Conservation (phyloP, 1,140 invertebrate species). For the Platyscapa corneri region DNA sequence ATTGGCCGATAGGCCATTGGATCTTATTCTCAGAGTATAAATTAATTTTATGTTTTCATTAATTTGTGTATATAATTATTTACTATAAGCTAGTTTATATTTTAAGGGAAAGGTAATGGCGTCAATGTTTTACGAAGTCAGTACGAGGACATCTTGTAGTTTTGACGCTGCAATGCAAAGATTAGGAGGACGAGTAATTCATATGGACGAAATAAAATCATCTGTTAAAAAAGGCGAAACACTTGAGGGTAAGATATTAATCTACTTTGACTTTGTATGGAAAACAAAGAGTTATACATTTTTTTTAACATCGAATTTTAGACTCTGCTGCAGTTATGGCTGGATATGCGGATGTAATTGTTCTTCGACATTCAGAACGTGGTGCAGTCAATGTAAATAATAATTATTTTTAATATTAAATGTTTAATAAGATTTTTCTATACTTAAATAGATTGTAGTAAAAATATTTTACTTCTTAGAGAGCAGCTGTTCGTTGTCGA, state of each 20-base stretch:
- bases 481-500: conserved; percentile 85
- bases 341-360: conserved; percentile 92
- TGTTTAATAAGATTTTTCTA: not conserved
- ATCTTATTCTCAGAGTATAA: conserved; percentile 87
- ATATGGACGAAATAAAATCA: conserved; percentile 91
- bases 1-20: conserved; percentile 86
- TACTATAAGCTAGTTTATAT: conserved; percentile 11
- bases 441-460: not conserved
- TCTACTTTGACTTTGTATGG: not conserved
- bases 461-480: conserved; percentile 72
- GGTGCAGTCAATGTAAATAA: conserved; percentile 90
- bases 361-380: conserved; percentile 93
- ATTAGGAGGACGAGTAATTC: conserved; percentile 92
- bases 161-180: conserved; percentile 97
- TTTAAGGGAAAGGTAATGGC: conserved; percentile 93
- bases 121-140: conserved; percentile 97
- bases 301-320: conserved; percentile 58
- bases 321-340: conserved; percentile 91
- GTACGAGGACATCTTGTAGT: conserved; percentile 96
- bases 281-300: not conserved
- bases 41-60: not conserved
- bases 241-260: conserved; percentile 81
- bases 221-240: conserved; percentile 98
- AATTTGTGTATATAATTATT: not conserved
- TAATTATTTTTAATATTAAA: not conserved